Base-by-base conservation (phyloP, 2,113 vertebrate species). In the Heptranchias perlo region DNA sequence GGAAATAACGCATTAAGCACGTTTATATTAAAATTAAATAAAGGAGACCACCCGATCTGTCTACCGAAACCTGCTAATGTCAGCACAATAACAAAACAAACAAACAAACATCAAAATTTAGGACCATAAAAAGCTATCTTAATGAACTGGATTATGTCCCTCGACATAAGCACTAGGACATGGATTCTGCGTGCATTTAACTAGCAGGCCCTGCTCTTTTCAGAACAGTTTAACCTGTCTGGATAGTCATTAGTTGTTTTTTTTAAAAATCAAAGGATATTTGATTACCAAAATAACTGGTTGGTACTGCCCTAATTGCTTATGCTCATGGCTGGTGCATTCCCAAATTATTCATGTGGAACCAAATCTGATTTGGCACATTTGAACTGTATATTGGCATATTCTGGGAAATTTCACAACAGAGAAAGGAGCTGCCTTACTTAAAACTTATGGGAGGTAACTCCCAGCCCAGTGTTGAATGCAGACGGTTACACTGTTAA, bases 331-430 rank as follows among this genome's bases (percentile, higher is more conserved):
- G 35, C 5, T 67, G 49, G 44, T 69, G 64, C 64, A 31, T 35
- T 95, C 62, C 25, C 65, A 69, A 52, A 31, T 23, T 69, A 73
- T 73, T 95, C 39, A 69, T 58, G 4, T 95, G 64, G 16, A 95
- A 95, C 44, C 31, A 91, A 95, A 16, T 23, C 93, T 95, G 93
- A 94, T n/a, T 91, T 91, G 49, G 18, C 7, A 94, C 47, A 64
- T 62, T 1, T 93, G 35, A 94, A 67, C 18, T 6, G 7, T 10
- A 65, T 23, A 65, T 52, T 69, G 44, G 23, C 16, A 69, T 14
- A 95, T 69, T 28, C 64, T 52, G 47, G 94, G 11, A 52, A 95
- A 69, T 95, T 62, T 39, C 54, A 64, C 64, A 95, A 95, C 65
- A 49, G 44, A 52, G 65, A 73, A 95, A 73, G 11, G 73, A 69